A percentile compares a stretch with the other conserved stretches of the same genome.
phyloP scores from a whole-genome alignment of 2,113 vertebrate species.

The Pantherophis guttatus region DNA sequence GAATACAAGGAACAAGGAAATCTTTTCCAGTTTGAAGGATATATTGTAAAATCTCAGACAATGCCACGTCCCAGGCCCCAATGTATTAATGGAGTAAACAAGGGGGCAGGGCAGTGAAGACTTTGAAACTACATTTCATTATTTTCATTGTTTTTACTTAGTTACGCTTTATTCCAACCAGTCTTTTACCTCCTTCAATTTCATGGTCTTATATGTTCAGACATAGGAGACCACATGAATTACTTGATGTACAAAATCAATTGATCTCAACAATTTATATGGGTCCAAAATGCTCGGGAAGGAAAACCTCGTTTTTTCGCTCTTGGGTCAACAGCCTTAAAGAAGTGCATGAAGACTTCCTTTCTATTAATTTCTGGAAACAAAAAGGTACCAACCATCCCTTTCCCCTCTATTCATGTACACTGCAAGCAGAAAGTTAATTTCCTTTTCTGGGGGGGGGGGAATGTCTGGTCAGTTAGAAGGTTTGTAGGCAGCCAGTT shows the following conservation, averaged over 20 bases:
- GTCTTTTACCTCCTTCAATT: neutral
- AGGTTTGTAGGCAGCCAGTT: neutral
- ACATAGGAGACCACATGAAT: neutral
- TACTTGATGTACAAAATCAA: neutral
- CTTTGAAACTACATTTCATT: neutral
- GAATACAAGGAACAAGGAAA: neutral
- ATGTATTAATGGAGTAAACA: neutral
- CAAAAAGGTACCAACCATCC: neutral
- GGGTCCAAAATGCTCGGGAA: neutral
- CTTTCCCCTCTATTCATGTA: neutral
- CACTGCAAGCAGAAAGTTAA: neutral
- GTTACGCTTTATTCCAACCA: neutral
- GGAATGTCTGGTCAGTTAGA: neutral
- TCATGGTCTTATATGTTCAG: neutral
- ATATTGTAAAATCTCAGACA: neutral
- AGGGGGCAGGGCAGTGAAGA: neutral
- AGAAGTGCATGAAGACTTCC: neutral
- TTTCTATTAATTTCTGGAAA: neutral
- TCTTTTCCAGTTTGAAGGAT: neutral
- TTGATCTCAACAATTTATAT: neutral
- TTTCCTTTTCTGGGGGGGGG: neutral
- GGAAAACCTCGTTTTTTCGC: neutral
- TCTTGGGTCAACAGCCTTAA: neutral
- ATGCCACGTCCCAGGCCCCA: neutral
- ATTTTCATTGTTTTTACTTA: neutral